Evolutionary conservation across 2,113 vertebrate genomes (phyloP).

Genomic region (Ophiodon elongatus): DNA sequence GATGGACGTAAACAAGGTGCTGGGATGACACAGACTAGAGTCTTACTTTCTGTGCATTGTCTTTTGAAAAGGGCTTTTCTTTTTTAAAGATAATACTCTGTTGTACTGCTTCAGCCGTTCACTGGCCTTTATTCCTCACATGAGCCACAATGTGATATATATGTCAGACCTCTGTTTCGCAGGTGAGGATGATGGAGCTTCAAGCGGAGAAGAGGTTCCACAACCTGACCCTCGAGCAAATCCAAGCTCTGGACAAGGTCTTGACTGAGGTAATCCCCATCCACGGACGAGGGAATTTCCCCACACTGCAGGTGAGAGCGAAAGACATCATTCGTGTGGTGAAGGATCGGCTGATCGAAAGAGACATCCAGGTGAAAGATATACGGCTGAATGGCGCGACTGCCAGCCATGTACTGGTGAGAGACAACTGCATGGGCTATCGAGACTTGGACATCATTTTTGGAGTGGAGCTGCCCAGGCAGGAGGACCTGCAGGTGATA

Average conservation of each 20-base stretch:
- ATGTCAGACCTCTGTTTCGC: conserved; percentile 44
- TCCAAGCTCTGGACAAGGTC: conserved; percentile 85
- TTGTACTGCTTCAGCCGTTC: neutral
- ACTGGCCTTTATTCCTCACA: neutral
- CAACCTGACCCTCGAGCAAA: conserved; percentile 86
- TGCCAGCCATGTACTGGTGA: conserved; percentile 93
- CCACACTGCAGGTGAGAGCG: conserved; percentile 93
- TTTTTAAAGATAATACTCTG: neutral
- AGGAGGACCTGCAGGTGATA: conserved; percentile 93
- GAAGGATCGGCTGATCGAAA: conserved; percentile 88
- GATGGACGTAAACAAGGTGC: neutral
- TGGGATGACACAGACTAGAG: neutral
- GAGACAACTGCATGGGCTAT: conserved; percentile 90
- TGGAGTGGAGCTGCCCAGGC: conserved; percentile 90
- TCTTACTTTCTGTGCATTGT: neutral
- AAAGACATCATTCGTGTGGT: conserved; percentile 94
- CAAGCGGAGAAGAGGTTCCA: conserved; percentile 86
- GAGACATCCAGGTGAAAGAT: conserved; percentile 90
- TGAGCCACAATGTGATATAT: conserved; percentile 23
- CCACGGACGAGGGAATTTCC: conserved; percentile 96
- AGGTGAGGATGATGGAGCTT: conserved; percentile 69
- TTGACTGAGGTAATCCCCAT: conserved; percentile 93
- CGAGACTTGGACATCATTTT: conserved; percentile 98
- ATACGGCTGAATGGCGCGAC: conserved; percentile 95
- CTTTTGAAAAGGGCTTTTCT: conserved; percentile 10